phyloP scores from a whole-genome alignment of 92 coral and sea anemone genomes.

The Anthopleura xanthogrammica region DNA sequence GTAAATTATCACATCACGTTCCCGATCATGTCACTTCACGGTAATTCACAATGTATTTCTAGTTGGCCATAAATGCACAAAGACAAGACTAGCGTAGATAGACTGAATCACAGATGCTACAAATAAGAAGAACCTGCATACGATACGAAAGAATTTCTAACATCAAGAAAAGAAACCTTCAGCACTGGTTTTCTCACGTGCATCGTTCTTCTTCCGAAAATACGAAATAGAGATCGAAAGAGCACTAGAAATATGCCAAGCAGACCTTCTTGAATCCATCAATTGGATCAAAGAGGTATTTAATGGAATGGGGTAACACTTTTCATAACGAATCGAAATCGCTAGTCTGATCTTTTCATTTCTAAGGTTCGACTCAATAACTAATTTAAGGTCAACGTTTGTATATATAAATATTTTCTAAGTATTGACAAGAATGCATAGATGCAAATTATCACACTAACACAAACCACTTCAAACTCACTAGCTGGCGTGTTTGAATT shows the following conservation, averaged over 20 bases:
- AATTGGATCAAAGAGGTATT: not conserved
- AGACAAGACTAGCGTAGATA: not conserved
- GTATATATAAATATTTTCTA: not conserved
- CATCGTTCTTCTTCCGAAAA: not conserved
- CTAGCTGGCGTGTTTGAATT: too few relatives aligned
- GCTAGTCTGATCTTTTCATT: not conserved
- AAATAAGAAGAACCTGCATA: too few relatives aligned
- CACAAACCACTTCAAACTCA: not conserved
- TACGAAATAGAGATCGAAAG: not conserved
- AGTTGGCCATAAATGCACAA: slow-evolving; percentile 8
- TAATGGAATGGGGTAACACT: not conserved
- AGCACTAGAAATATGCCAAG: not conserved
- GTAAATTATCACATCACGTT: slow-evolving; percentile 20
- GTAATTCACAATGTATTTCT: not conserved
- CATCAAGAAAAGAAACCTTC: too few relatives aligned
- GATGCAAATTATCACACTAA: not conserved
- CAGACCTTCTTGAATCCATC: too few relatives aligned
- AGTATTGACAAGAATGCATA: not conserved
- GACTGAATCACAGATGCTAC: not conserved
- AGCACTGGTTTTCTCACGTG: too few relatives aligned
- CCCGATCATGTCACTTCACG: not conserved
- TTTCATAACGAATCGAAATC: not conserved
- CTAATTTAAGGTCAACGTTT: not conserved
- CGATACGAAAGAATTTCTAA: too few relatives aligned
- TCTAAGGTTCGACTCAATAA: not conserved